Percentiles rank a stretch among this genome's conserved stretches.
phyloP scores from a whole-genome alignment of 2,797 vertebrate genomes.

The Enteromius viviparus region DNA sequence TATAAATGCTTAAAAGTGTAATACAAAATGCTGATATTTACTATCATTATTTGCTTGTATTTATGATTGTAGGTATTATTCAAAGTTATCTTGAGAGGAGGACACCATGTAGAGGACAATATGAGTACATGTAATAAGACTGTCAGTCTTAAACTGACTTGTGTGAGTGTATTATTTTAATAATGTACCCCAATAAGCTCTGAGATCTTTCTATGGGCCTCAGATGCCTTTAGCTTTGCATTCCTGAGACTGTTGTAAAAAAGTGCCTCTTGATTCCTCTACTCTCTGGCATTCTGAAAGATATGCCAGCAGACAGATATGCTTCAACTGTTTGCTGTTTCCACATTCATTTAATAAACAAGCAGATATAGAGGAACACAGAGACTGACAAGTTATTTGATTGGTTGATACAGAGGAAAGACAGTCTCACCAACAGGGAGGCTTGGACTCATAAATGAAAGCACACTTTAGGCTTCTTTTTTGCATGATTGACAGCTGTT shows the following conservation, averaged over 20 bases:
- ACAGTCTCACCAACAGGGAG: conserved; percentile 53
- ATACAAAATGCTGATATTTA: not conserved
- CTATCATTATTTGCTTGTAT: not conserved
- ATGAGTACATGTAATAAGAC: not conserved
- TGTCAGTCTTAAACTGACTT: not conserved
- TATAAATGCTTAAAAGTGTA: not conserved
- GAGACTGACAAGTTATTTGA: conserved; percentile 54
- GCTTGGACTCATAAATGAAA: conserved; percentile 34
- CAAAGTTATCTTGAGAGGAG: not conserved
- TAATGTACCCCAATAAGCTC: conserved; percentile 1
- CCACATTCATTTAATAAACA: conserved; percentile 66
- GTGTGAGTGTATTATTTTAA: not conserved
- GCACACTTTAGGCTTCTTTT: not conserved
- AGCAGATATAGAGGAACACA: conserved; percentile 56
- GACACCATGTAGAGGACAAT: no score
- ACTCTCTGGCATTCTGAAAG: conserved; percentile 81
- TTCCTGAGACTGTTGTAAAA: conserved; percentile 33
- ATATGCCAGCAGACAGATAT: conserved; percentile 78
- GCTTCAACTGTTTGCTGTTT: conserved; percentile 73
- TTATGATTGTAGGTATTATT: not conserved
- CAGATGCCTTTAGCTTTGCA: conserved; percentile 15
- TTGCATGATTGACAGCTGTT: not conserved
- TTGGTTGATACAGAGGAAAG: conserved; percentile 57
- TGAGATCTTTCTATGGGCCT: conserved; percentile 14
- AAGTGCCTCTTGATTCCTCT: conserved; percentile 22